phyloP scores from a whole-genome alignment of 2,888 invertebrate genomes.

The Pseudanteris insignis region DNA sequence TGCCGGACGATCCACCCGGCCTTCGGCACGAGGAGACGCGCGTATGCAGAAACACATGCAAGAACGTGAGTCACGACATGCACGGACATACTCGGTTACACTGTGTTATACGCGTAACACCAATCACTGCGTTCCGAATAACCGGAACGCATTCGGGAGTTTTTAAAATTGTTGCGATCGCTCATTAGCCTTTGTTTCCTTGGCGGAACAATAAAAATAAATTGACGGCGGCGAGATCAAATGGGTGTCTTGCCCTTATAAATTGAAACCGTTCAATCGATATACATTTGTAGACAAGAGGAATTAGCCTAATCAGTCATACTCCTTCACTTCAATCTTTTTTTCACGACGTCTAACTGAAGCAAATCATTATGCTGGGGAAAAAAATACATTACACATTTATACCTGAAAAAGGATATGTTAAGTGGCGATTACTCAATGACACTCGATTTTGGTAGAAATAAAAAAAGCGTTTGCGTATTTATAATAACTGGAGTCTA shows the following conservation, averaged over 20 bases:
- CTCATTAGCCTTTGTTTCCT: slow-evolving; percentile 56
- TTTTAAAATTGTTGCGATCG: slow-evolving; percentile 59
- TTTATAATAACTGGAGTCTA: slow-evolving; percentile 14
- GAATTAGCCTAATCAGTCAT: slow-evolving; percentile 38
- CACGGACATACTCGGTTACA: slow-evolving; percentile 51
- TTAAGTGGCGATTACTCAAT: slow-evolving; percentile 28
- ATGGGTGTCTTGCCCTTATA: slow-evolving; percentile 17
- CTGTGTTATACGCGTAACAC: slow-evolving; percentile 56
- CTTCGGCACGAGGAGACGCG: slow-evolving; percentile 44
- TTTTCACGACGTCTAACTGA: slow-evolving; percentile 18
- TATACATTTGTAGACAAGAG: slow-evolving; percentile 34
- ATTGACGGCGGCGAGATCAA: slow-evolving; percentile 43
- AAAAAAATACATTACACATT: slow-evolving; percentile 24
- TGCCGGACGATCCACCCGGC: slow-evolving; percentile 42
- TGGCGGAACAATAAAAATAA: slow-evolving; percentile 41
- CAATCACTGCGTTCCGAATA: slow-evolving; percentile 50
- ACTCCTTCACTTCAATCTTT: slow-evolving; percentile 30
- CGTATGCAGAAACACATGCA: slow-evolving; percentile 51
- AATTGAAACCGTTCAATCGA: slow-evolving; percentile 39
- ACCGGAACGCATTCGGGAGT: slow-evolving; percentile 60
- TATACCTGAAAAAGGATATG: slow-evolving; percentile 31
- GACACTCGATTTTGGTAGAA: slow-evolving; percentile 19
- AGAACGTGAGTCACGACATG: slow-evolving; percentile 26
- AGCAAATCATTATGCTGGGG: slow-evolving; percentile 16
- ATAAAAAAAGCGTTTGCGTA: slow-evolving; percentile 20